These are phyloP conservation scores for Coryphaenoides rupestris DNA, from an alignment of 2,113 vertebrate species.

Conservation along the genomic window DNA sequence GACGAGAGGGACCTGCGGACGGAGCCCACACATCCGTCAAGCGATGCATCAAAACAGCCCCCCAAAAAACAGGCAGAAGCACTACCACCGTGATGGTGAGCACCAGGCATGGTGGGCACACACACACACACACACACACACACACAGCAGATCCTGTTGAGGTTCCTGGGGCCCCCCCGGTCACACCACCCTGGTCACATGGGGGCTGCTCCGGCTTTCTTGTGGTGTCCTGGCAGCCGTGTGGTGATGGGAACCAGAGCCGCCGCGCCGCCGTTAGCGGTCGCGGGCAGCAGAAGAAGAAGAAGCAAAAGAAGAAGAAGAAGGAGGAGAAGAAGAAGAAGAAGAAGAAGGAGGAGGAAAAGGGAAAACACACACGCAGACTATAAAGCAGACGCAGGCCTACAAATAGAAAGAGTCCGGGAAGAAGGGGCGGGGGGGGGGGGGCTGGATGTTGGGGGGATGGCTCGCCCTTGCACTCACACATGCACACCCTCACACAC, in stretches of 20 bases:
- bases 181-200: conserved; percentile 50
- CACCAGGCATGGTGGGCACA: background rate
- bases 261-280: conserved; percentile 67
- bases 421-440: conserved; percentile 39
- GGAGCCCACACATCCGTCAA: conserved; percentile 40
- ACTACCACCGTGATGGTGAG: conserved; percentile 20
- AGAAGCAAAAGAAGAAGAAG: conserved; percentile 19
- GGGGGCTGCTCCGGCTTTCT: conserved; percentile 52
- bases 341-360: no score
- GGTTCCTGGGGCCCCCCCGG: conserved; percentile 14
- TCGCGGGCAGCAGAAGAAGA: conserved; percentile 14
- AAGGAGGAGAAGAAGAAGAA: conserved; percentile 10
- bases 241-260: conserved; percentile 75
- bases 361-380: background rate
- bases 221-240: conserved; percentile 71
- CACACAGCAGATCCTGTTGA: conserved; percentile 13
- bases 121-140: conserved; percentile 15
- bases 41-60: conserved; percentile 8
- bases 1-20: conserved; percentile 37
- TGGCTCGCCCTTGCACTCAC: conserved; percentile 45
- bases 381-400: conserved; percentile 64
- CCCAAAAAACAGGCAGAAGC: conserved; percentile 34
- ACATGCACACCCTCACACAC: background rate
- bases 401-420: conserved; percentile 69
- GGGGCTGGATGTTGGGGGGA: conserved; percentile 7